Percentiles rank a stretch among this genome's conserved stretches.
Evolutionary conservation across 2,888 invertebrate genomes (phyloP).

Genomic region (Cheiracanthium punctorium): DNA sequence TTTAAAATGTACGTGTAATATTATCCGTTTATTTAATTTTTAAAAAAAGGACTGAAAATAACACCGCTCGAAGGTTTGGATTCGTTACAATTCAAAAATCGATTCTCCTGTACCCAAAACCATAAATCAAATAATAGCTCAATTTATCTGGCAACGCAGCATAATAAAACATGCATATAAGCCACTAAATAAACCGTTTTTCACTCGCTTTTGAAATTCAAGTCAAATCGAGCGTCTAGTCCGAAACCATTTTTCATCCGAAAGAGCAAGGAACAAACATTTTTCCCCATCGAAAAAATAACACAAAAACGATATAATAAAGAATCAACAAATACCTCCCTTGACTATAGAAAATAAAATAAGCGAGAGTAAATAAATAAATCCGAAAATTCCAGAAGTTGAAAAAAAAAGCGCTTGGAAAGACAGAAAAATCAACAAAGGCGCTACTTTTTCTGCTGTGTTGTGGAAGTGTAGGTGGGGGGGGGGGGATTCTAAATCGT

Average conservation of each 20-base stretch:
- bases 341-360: background rate
- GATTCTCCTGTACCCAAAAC: background rate
- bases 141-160: background rate
- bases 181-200: background rate
- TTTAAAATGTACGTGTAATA: too few species aligned
- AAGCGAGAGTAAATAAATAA: constrained; percentile 4
- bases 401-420: background rate
- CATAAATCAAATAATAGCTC: background rate
- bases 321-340: background rate
- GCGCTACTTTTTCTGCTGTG: background rate
- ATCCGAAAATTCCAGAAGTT: background rate
- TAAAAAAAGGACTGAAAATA: too few species aligned
- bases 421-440: background rate
- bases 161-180: background rate
- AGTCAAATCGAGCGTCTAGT: background rate
- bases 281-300: background rate
- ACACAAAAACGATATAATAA: background rate
- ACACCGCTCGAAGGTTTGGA: too few species aligned
- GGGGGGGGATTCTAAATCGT: constrained; percentile 20
- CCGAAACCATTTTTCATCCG: background rate
- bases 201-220: background rate
- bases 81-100: too few species aligned
- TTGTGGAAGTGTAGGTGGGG: background rate
- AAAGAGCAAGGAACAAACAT: background rate
- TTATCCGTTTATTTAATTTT: too few species aligned